Evolutionary conservation across 2,888 invertebrate genomes (phyloP).

Genomic region (Thecophora atra): DNA sequence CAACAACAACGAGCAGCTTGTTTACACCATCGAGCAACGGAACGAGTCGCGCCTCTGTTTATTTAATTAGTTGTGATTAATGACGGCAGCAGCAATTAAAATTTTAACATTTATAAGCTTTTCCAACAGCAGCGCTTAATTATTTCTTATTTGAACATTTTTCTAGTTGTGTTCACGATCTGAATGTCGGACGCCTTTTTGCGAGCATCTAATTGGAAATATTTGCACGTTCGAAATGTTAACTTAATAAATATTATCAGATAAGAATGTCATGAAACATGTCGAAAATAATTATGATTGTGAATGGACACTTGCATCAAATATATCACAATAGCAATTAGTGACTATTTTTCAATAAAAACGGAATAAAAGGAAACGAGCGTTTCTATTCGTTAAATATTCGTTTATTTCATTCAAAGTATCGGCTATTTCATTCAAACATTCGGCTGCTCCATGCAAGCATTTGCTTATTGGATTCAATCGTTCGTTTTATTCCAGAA

Average conservation of each 20-base stretch:
- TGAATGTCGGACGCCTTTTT: not conserved
- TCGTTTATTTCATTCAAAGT: no score
- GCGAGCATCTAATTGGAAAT: constrained; percentile 37
- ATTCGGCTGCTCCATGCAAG: no score
- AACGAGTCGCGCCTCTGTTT: constrained; percentile 32
- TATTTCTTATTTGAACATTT: constrained; percentile 14
- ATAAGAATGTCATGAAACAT: no score
- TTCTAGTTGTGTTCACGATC: not conserved
- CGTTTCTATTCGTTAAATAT: no score
- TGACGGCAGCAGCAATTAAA: constrained; percentile 35
- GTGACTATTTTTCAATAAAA: no score
- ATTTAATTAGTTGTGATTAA: constrained; percentile 35
- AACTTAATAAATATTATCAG: constrained; percentile 5
- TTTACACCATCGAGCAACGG: constrained; percentile 1
- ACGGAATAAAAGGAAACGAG: no score
- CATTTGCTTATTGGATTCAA: no score
- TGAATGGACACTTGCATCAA: no score
- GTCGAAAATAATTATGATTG: no score
- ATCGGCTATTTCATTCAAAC: no score
- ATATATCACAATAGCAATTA: no score
- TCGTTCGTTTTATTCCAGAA: no score
- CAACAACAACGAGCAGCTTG: constrained; percentile 16
- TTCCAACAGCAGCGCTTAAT: constrained; percentile 16
- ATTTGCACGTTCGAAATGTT: constrained; percentile 42
- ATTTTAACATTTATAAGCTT: constrained; percentile 22